These are phyloP conservation scores for Leuciscus idus DNA, from an alignment of 2,113 vertebrate genomes.

Conservation along the genomic window DNA sequence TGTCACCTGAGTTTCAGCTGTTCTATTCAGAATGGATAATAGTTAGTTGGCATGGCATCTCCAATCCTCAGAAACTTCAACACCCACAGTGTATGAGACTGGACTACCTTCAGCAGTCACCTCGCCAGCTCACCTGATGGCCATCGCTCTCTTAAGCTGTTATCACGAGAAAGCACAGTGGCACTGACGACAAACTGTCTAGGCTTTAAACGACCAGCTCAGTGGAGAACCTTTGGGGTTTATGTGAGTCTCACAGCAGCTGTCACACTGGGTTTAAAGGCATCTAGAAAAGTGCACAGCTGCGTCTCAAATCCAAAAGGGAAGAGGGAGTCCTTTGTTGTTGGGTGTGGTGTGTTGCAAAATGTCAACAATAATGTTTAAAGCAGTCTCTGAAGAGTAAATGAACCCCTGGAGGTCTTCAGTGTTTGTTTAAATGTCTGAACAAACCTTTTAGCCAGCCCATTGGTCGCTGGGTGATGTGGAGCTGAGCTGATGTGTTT, in stretches of 20 bases:
- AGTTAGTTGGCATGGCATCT: too few relatives aligned
- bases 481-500: not conserved
- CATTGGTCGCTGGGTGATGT: not conserved
- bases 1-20: too few relatives aligned
- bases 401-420: not conserved
- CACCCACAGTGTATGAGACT: too few relatives aligned
- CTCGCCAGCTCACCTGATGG: too few relatives aligned
- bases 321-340: not conserved
- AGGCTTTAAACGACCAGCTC: not conserved
- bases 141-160: too few relatives aligned
- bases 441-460: conserved; percentile 2
- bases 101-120: too few relatives aligned
- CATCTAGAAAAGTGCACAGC: not conserved
- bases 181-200: not conserved
- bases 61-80: too few relatives aligned
- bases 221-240: not conserved
- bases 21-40: too few relatives aligned
- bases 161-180: too few relatives aligned
- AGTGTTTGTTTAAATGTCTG: not conserved
- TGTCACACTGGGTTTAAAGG: not conserved
- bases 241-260: not conserved
- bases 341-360: not conserved
- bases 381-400: not conserved
- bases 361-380: not conserved
- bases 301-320: not conserved